Conservation (phyloP, 1,140 invertebrate genomes). For the Apis dorsata region DNA sequence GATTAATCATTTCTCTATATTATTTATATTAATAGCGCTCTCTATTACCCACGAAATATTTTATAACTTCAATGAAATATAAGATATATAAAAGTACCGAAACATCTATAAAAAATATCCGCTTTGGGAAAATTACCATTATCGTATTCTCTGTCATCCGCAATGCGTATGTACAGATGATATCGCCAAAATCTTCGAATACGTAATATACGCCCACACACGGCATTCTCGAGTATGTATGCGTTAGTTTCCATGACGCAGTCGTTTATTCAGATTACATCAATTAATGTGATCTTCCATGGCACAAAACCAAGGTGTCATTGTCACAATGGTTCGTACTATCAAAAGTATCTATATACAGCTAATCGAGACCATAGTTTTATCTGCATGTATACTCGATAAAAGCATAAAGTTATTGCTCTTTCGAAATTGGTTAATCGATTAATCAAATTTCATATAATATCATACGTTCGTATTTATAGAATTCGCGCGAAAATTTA, state of each 20-base stretch:
- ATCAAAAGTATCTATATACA: not conserved
- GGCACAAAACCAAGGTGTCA: constrained; percentile 21
- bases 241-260: constrained; percentile 69
- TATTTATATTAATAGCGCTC: not conserved
- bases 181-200: constrained; percentile 7
- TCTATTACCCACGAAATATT: not conserved
- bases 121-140: constrained; percentile 2
- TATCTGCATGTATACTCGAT: constrained; percentile 6
- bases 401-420: not conserved
- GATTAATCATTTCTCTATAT: not conserved
- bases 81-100: not conserved
- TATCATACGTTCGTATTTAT: constrained; percentile 14
- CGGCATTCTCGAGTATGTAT: not conserved
- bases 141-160: not conserved
- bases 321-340: not conserved
- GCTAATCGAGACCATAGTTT: not conserved
- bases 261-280: constrained; percentile 52
- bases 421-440: not conserved
- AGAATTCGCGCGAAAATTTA: not conserved
- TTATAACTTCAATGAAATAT: not conserved
- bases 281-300: constrained; percentile 30
- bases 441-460: constrained; percentile 18
- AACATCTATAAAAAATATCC: not conserved
- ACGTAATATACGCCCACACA: constrained; percentile 3
- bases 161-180: too few species aligned